Percentiles rank a stretch among this genome's conserved stretches.
These are phyloP conservation scores for Toxonevra muliebris DNA, from an alignment of 2,888 invertebrate species.

Conservation along the genomic window DNA sequence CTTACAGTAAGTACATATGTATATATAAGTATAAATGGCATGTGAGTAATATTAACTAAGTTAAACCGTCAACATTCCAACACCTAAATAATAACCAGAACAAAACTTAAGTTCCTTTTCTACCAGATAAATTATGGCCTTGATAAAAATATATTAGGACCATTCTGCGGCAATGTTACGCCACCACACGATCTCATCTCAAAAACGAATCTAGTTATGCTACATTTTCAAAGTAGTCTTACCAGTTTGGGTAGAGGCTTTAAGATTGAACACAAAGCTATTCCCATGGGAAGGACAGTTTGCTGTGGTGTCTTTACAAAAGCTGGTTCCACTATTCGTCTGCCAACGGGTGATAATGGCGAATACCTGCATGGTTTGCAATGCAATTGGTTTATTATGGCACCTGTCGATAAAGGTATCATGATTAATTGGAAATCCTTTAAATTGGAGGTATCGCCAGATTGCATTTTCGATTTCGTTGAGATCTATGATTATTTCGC, in stretches of 20 bases:
- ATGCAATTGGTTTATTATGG: constrained; percentile 82
- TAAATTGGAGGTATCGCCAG: constrained; percentile 69
- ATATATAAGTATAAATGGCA: too few species aligned
- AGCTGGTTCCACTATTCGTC: constrained; percentile 71
- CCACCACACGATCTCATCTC: constrained; percentile 73
- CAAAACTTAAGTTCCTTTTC: background rate
- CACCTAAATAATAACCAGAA: background rate
- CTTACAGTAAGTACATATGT: constrained; percentile 45
- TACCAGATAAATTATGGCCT: constrained; percentile 81
- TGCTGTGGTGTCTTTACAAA: constrained; percentile 80
- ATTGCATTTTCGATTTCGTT: constrained; percentile 76
- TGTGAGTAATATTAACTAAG: background rate
- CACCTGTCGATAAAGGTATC: constrained; percentile 74
- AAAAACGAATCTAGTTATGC: constrained; percentile 75
- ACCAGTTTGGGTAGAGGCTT: constrained; percentile 74
- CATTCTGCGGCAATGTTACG: constrained; percentile 72
- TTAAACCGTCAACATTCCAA: background rate
- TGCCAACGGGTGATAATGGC: constrained; percentile 67
- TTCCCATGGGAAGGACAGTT: constrained; percentile 68
- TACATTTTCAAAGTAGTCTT: constrained; percentile 73
- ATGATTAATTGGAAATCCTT: constrained; percentile 81
- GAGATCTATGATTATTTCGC: constrained; percentile 68
- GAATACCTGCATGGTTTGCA: constrained; percentile 66
- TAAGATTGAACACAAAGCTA: constrained; percentile 76
- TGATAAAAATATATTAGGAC: constrained; percentile 72